A percentile compares a stretch with the other conserved stretches of the same genome.
Evolutionary conservation across 1,140 invertebrate genomes (phyloP).

Genomic region (Anoplophora glabripennis): DNA sequence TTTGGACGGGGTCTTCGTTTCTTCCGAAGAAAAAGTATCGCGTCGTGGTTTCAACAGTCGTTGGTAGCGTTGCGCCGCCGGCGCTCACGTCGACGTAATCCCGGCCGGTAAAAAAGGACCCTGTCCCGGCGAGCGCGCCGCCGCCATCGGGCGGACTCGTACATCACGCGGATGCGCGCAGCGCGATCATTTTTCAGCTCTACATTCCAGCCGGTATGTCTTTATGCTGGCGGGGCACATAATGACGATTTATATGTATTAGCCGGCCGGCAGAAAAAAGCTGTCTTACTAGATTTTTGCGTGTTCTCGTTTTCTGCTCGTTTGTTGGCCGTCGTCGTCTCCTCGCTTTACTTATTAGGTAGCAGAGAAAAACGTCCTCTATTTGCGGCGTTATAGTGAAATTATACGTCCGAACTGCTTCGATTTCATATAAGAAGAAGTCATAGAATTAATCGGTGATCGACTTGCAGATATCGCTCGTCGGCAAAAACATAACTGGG

Average conservation of each 20-base stretch:
- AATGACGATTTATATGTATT: conserved; percentile 46
- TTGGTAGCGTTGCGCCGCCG: no score
- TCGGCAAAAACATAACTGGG: conserved; percentile 15
- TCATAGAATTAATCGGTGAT: conserved; percentile 27
- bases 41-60: no score
- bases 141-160: no score
- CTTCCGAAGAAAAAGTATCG: no score
- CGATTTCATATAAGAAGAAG: conserved; percentile 28
- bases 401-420: conserved; percentile 27
- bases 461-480: conserved; percentile 12
- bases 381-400: conserved; percentile 27
- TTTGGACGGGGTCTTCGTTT: no score
- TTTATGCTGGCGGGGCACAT: conserved; percentile 41
- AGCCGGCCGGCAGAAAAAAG: conserved; percentile 26
- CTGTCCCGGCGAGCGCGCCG: no score
- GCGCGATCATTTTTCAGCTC: conserved; percentile 44
- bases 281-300: conserved; percentile 34
- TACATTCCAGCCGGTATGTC: conserved; percentile 45
- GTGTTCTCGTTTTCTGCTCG: conserved; percentile 31
- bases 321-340: conserved; percentile 22
- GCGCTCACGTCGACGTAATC: no score
- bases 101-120: no score
- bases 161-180: conserved; percentile 31
- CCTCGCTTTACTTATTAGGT: conserved; percentile 19
- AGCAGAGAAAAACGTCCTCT: conserved; percentile 20